Percentiles rank a stretch among this genome's conserved stretches.
Conservation (phyloP, 1,140 invertebrate genomes). For the Lamellibrachia luymesi region DNA sequence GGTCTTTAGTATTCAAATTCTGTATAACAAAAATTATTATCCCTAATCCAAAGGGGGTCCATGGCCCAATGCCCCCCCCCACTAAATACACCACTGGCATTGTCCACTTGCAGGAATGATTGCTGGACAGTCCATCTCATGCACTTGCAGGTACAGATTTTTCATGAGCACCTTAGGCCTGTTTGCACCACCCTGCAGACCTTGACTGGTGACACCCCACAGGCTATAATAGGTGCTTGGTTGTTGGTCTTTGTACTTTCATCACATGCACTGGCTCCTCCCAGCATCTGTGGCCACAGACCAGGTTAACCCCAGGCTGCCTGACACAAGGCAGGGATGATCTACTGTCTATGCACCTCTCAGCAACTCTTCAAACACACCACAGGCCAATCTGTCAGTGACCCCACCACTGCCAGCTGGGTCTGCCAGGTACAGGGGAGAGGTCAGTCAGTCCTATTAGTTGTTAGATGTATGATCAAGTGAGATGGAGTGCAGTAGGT, state of each 20-base stretch:
- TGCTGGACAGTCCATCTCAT: too few species aligned
- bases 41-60: too few species aligned
- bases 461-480: not conserved
- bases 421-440: not conserved
- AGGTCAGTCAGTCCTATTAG: not conserved
- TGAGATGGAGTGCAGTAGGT: not conserved
- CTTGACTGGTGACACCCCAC: not conserved
- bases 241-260: not conserved
- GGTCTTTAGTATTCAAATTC: too few species aligned
- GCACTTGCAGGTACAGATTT: too few species aligned
- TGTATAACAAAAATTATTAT: too few species aligned
- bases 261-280: not conserved
- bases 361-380: not conserved
- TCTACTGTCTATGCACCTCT: not conserved
- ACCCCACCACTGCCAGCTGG: not conserved
- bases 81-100: too few species aligned
- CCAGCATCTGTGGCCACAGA: not conserved
- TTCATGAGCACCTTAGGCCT: not conserved
- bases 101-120: not conserved
- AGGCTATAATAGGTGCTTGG: not conserved
- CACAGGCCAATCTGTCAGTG: not conserved
- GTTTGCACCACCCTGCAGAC: not conserved
- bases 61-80: too few species aligned
- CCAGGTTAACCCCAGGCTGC: not conserved
- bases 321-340: not conserved